Evolutionary conservation across 35 echinoderm and acorn worm genomes (phyloP), one percentile per base, ranked within the genome.

Genomic region (Lytechinus pictus): DNA sequence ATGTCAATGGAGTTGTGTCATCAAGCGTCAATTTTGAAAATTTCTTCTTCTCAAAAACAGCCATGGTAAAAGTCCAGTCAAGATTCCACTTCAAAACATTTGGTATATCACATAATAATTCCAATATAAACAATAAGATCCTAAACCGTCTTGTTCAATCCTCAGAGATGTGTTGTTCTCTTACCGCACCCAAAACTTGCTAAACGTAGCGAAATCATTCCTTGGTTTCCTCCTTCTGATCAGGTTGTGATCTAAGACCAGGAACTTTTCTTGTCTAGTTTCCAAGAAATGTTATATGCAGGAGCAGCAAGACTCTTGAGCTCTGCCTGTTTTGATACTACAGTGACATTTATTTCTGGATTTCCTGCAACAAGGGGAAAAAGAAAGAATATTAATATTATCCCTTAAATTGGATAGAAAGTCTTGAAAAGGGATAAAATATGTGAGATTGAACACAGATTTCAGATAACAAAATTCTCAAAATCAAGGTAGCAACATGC

Each of bases 31-130:
- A 51, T 91, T 96, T 97, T 10, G 95, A 57, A 28, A 96, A 94
- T 87, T 99, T 99, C 91, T 91, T 98, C 86, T 99, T 99, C 55
- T 99, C 98, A 97, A 99, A 99, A 9, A 99, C 96, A 71, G 97
- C 97, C 98, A 99, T 99, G 88, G 52, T 90, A 54, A 90, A 44
- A 54, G 88, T 79, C 21, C 16, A 24, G 19, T 79, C 66, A 79
- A 6, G 19, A 79, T 79, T 24, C 66, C 19, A 79, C 66, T 79
- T 16, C 61, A 1, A 21, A 71, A 21, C 14, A 24, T 24, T 5
- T 21, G 61, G 16, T 21, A 71, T 21, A 24, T 13, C 16, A 24
- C 16, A 21, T 21, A 21, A 5, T 21, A 21, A 71, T 71, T 21
- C 16, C 24, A 5, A 71, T 58, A 71, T 79, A 6, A 24, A 79